Evolutionary conservation across 2,113 vertebrate species (phyloP).

Genomic region (Eonycteris spelaea): DNA sequence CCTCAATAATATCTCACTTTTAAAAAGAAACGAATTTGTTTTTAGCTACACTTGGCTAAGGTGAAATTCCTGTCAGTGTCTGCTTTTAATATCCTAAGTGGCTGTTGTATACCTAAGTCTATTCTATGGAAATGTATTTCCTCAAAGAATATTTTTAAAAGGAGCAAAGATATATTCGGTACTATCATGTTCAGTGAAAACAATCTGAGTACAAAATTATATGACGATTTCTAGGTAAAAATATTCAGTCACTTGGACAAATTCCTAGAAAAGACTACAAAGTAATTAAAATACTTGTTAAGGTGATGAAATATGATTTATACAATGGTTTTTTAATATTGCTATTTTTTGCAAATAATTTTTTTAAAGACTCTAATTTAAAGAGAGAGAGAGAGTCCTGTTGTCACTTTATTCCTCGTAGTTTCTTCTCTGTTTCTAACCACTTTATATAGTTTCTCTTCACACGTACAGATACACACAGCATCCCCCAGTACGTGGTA

Average conservation of each 20-base stretch:
- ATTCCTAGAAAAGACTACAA: slow-evolving; percentile 32
- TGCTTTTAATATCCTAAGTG: neutral
- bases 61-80: neutral
- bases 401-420: neutral
- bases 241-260: slow-evolving; percentile 55
- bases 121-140: slow-evolving; percentile 45
- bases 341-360: neutral
- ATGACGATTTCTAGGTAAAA: slow-evolving; percentile 56
- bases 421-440: neutral
- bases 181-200: slow-evolving; percentile 19
- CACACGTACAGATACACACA: neutral
- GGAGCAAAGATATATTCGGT: slow-evolving; percentile 8
- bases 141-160: slow-evolving; percentile 56
- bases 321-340: neutral
- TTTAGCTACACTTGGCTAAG: neutral
- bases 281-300: neutral
- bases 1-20: neutral
- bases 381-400: neutral
- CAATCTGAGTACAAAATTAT: slow-evolving; percentile 21
- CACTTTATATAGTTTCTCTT: neutral
- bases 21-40: neutral
- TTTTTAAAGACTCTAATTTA: neutral
- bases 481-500: too few relatives aligned
- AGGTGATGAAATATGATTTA: neutral
- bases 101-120: slow-evolving; percentile 5